These are phyloP conservation scores for Platyrinchus mystaceus DNA, from an alignment of 2,797 vertebrate species.

Conservation along the genomic window DNA sequence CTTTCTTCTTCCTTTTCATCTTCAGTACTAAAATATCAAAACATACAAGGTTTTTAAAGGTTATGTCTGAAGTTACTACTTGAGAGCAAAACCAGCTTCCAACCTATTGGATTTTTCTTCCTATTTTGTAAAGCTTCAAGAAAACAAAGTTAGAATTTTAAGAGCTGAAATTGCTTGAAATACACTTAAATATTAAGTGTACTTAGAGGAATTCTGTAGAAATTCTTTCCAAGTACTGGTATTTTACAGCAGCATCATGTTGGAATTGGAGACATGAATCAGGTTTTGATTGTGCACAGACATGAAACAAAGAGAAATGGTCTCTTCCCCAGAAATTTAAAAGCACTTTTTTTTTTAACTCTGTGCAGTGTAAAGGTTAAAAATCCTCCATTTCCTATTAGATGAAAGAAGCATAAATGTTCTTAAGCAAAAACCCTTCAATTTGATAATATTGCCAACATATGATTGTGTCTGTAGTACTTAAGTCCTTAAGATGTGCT, in stretches of 20 bases:
- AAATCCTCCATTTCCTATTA: not conserved
- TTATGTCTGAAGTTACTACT: not conserved
- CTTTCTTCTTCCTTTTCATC: slow-evolving; percentile 94
- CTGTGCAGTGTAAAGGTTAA: not conserved
- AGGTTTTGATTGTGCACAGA: not conserved
- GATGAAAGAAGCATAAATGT: not conserved
- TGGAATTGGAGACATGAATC: not conserved
- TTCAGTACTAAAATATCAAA: slow-evolving; percentile 82
- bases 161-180: not conserved
- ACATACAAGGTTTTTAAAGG: not conserved
- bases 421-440: not conserved
- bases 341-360: not conserved
- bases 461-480: not conserved
- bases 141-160: not conserved
- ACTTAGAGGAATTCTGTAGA: not conserved
- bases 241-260: not conserved
- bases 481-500: not conserved
- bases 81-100: not conserved
- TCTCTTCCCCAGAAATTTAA: not conserved
- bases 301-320: not conserved
- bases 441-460: not conserved
- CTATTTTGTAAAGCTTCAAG: not conserved
- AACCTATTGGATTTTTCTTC: not conserved
- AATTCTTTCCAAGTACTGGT: not conserved
- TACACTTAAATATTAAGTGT: not conserved